phyloP scores from a whole-genome alignment of 2,797 vertebrate species.

The Sebastiscus albofasciatus region DNA sequence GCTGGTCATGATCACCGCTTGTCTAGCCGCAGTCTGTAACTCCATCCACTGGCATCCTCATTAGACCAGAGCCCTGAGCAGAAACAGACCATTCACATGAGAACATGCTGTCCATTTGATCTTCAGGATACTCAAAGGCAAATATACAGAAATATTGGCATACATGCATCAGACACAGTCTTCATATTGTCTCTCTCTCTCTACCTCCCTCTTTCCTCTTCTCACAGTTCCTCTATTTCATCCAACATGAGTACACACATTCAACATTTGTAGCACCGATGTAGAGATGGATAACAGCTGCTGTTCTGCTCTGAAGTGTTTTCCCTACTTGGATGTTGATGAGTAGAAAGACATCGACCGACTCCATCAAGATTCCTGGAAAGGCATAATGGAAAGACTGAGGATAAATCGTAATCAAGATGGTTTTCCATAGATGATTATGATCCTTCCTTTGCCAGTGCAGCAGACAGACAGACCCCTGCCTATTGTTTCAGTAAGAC shows the following conservation, averaged over 20 bases:
- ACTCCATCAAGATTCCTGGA: slow-evolving; percentile 18
- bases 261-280: slow-evolving; percentile 62
- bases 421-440: slow-evolving; percentile 20
- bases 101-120: slow-evolving; percentile 38
- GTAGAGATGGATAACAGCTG: slow-evolving; percentile 47
- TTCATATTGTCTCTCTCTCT: background rate
- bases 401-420: slow-evolving; percentile 13
- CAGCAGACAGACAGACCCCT: background rate
- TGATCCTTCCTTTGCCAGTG: background rate
- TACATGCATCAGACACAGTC: background rate
- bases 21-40: slow-evolving; percentile 43
- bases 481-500: background rate
- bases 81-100: slow-evolving; percentile 52
- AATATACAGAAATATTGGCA: slow-evolving; percentile 14
- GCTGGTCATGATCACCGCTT: slow-evolving; percentile 33
- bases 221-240: background rate
- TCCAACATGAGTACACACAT: background rate
- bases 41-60: slow-evolving; percentile 55
- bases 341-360: slow-evolving; percentile 20
- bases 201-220: background rate
- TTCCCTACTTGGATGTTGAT: slow-evolving; percentile 22
- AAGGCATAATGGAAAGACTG: slow-evolving; percentile 20
- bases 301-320: slow-evolving; percentile 14
- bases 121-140: slow-evolving; percentile 17
- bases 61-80: slow-evolving; percentile 59